Evolutionary conservation across 2,888 invertebrate species (phyloP), one percentile per base, ranked within the genome.

Genomic region (Lochmaea crataegi): DNA sequence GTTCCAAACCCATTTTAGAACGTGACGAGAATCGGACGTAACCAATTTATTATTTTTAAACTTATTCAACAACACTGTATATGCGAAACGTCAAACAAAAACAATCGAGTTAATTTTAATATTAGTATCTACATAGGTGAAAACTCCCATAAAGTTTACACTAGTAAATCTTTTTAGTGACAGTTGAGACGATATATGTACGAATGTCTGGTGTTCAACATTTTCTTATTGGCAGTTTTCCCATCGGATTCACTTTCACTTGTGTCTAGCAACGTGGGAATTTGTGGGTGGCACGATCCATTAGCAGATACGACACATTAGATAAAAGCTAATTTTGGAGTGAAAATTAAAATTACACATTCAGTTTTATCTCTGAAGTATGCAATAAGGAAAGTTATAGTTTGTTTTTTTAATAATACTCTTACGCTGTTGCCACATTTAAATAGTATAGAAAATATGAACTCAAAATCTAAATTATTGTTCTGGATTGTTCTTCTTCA

Each of bases 171-270:
- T 42, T 22, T 12, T 60, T 4, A 26, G 58, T 63, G 61, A 63
- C 61, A 63, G 6, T 26, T 22, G 61, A 38, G 16, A 42, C 41
- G 10, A n/a, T 53, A n/a, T 53, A 53, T 10, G 53, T 63, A 63
- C 18, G 32, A 63, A 16, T 41, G 61, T 61, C 18, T 61, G 61
- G 22, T 38, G 18, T 22, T 38, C 12, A 14, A 22, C 11, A 42
- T 51, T 65, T 65, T 65, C 26, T 65, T 26, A 51, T 65, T 65
- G 65, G 65, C 65, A 65, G 10, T 38, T 53, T 65, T 65, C 65
- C 65, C 65, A 41, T 63, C 11, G 42, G 42, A 63, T 65, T 65
- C 26, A 51, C n/a, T 53, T 65, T 53, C 51, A 22, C 32, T 65
- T 65, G 16, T 42, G 65, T 65, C 56, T 65, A 65, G 65, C n/a